Base-by-base conservation (phyloP, 2,113 vertebrate species). In the Cygnus atratus region DNA sequence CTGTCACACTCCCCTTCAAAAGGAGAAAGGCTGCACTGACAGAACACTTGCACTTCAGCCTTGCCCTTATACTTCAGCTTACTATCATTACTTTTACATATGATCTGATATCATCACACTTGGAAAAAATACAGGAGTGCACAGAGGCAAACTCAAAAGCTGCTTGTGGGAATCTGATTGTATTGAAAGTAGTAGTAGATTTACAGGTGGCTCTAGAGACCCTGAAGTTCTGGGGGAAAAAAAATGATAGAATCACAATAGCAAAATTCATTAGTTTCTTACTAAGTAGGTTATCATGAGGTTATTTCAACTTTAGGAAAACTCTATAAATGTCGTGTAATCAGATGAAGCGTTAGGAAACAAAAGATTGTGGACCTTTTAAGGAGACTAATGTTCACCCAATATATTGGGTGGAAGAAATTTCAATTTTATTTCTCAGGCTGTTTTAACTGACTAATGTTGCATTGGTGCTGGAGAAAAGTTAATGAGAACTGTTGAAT, bases 81-180 rank as follows among this genome's bases (percentile, higher is more conserved):
- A 35, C 11, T 87, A 77, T 8, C 9, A 43, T 14, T 37, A 54
- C 5, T 37, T 28, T 80, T 68, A 70, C 19, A 41, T 0, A 0
- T 46, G 46, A 5, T 48, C 11, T 61, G 29, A 35, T 4, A 48
- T 20, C 6, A 11, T 33, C 28, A 58, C 4, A 37, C 5, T 26
- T 44, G 4, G 4, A 65, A 74, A 43, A 41, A 43, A 50, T 9
- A 48, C 2, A 2, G 4, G 8, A 2, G 8, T 3, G 9, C 13
- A 4, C 10, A 6, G 5, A 17, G 31, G 35, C 13, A 78, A 78
- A 61, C 70, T 52, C 57, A 75, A 79, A 79, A 16, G 4, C 8
- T 55, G 2, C 26, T 67, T 3, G 13, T 26, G 43, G 15, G 21
- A 33, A 48, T 92, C 28, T 82, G 9, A 63, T 24, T 43, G 4